Base-by-base conservation (phyloP, 2,888 invertebrate species). In the Caenorhabditis sulstoni region DNA sequence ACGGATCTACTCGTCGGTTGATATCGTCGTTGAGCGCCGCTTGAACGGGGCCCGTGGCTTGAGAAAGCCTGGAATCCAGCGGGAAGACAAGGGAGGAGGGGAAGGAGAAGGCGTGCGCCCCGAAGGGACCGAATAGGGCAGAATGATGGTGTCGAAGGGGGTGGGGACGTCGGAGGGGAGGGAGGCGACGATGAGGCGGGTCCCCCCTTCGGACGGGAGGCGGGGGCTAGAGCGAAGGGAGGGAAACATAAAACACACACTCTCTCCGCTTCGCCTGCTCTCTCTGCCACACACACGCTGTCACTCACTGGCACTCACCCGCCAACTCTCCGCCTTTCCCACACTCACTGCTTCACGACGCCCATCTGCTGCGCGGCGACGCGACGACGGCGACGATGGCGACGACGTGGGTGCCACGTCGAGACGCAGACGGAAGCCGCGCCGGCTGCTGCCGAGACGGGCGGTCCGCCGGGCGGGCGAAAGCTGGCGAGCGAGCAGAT, bases 21-120 rank as follows among this genome's bases (percentile, higher is more conserved):
- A 70, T 70, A 70, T 47, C 20, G 53, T 16, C 18, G 70, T 55
- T 70, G 70, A 70, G 61, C 53, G 55, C 61, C 70, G 70, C 70
- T 70, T 39, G 62, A 61, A 59, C 9, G 47, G 70, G 41, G 59
- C 59, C 53, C 59, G 4, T 1, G 22, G 7, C 29, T 29, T 29
- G 7, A 29, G 7, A 7, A 29, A 29, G 29, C 7, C 44, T 12
- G 22, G 18, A 29, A 29, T 44, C 39, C 39, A 5, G 41, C 20
- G 49, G n/a, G n/a, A n/a, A n/a, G n/a, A n/a, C n/a, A n/a, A 18
- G 1, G 5, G 12, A 29, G 14, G 29, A 22, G 49, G 9, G 12
- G 49, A 49, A 7, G 22, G 49, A 22, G 49, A 49, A 29, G 29
- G 29, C 14, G 41, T 14, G 45, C 4, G 41, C 11, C 20, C 12